Conservation (phyloP, 2,797 vertebrate genomes). For the Clarias pachynema region DNA sequence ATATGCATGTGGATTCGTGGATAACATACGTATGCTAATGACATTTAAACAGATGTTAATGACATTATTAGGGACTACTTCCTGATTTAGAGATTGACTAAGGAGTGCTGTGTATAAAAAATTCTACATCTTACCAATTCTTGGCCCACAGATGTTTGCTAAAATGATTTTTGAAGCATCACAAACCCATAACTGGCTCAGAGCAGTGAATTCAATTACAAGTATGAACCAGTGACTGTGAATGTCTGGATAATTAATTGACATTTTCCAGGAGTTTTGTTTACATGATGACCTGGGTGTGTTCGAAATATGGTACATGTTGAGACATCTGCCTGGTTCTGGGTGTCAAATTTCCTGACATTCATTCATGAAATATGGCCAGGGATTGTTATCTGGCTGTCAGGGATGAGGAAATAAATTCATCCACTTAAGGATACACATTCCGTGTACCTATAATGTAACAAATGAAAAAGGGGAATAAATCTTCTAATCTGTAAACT, state of each 20-base stretch:
- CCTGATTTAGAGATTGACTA: neutral
- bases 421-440: neutral
- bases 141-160: neutral
- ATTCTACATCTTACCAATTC: neutral
- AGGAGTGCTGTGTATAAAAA: neutral
- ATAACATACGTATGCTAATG: neutral
- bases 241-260: neutral
- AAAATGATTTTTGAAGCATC: neutral
- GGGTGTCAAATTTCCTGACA: conserved; percentile 43
- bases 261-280: neutral
- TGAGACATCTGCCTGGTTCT: conserved; percentile 26
- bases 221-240: neutral
- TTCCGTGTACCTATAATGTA: neutral
- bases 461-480: neutral
- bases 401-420: neutral
- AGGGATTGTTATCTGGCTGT: conserved; percentile 17
- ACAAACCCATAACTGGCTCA: neutral
- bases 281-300: neutral
- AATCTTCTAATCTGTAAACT: neutral
- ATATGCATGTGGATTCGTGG: neutral
- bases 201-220: neutral
- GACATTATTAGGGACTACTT: neutral
- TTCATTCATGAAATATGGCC: conserved; percentile 35
- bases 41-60: neutral
- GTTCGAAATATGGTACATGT: neutral